These are phyloP conservation scores for Crotalus viridis DNA, from an alignment of 2,113 vertebrate genomes.

Conservation along the genomic window DNA sequence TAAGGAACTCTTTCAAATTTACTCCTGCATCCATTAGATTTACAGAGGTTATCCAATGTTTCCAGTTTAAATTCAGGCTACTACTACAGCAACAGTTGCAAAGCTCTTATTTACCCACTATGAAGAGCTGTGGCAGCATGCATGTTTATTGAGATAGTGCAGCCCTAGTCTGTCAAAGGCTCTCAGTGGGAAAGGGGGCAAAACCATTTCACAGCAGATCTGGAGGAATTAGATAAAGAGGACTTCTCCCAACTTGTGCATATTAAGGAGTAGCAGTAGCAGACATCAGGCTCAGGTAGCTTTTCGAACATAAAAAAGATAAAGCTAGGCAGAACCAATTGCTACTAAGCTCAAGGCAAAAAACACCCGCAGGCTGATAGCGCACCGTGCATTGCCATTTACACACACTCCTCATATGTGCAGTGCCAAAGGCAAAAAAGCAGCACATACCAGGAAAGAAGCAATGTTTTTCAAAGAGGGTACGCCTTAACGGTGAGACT, in stretches of 20 bases:
- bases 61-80: constrained; percentile 50
- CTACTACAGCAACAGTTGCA: constrained; percentile 40
- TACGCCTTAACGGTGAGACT: fast-evolving
- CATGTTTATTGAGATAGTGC: constrained; percentile 36
- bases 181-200: constrained; percentile 38
- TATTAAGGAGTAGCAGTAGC: constrained; percentile 70
- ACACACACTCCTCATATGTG: background rate
- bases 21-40: background rate
- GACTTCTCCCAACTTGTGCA: constrained; percentile 58
- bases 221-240: constrained; percentile 59
- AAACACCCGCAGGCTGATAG: constrained; percentile 32
- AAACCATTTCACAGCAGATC: constrained; percentile 41
- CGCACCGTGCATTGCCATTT: background rate
- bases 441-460: constrained; percentile 7
- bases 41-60: constrained; percentile 20
- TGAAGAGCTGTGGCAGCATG: constrained; percentile 1
- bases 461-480: constrained; percentile 23
- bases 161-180: constrained; percentile 30
- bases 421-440: background rate
- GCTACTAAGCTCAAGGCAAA: constrained; percentile 60
- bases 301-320: background rate
- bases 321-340: constrained; percentile 52
- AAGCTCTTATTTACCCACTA: constrained; percentile 45
- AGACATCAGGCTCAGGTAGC: constrained; percentile 54
- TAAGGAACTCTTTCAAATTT: background rate